Base-by-base conservation (phyloP, 53 echinoderm and acorn worm species). In the Henricia sp. region DNA sequence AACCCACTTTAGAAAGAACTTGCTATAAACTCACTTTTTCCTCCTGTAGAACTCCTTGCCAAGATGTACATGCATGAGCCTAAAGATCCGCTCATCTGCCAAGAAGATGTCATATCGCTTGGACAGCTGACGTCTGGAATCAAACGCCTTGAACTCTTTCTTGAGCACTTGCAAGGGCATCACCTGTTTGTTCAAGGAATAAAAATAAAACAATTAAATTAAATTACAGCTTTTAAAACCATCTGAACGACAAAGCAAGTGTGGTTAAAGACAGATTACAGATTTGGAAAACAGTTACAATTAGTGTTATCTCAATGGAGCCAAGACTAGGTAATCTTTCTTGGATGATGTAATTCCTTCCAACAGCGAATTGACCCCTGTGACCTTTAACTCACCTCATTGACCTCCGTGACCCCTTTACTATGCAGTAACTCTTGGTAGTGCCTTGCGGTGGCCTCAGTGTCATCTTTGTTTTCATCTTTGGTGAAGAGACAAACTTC, bases 1-100 rank as follows among this genome's bases (percentile, higher is more conserved):
- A 66, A 13, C 28, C 28, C 11, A 12, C 10, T 27, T 48, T 48
- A 27, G 13, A 29, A 72, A 37, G 50, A 4, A 50, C 33, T 34
- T 1, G 17, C 21, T 23, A 56, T 11, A 37, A 3, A 66, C 90
- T 85, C 64, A 97, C 97, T 90, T 97, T 71, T 97, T 94, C 52
- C 88, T 88, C 52, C 86, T 92, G 88, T 93, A 93, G 88, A 93
- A 93, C 54, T 93, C 94, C 48, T 93, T 93, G 14, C 93, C 94
- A 3, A 91, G 89, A 50, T 82, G 83, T 4, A 57, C 62, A n/a
- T 84, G 72, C 19, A 91, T 37, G 29, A 91, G 78, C 14, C 91
- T 84, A 53, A 90, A 85, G 39, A 93, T 83, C 25, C 91, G 67
- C 12, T 78, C 85, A 55, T 97, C 97, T 3, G 97, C 92, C 41